A percentile compares a stretch with the other conserved stretches of the same genome.
These are phyloP conservation scores for Phlogophora meticulosa DNA, from an alignment of 2,888 invertebrate species.

Conservation along the genomic window DNA sequence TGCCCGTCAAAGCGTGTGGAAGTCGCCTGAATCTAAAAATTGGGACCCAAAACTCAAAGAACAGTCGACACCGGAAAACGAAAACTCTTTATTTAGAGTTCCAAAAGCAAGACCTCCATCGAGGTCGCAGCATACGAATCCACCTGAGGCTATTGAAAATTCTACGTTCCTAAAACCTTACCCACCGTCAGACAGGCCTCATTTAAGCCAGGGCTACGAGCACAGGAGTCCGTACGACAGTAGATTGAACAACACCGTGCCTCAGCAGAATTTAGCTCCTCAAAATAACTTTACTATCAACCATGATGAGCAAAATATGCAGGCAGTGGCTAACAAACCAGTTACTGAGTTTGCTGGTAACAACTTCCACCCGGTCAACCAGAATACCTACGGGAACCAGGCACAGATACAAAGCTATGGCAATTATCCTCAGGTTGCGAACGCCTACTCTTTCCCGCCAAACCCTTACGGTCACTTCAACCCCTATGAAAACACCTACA, in stretches of 20 bases:
- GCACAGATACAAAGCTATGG: slow-evolving; percentile 85
- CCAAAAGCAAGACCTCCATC: slow-evolving; percentile 93
- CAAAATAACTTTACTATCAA: slow-evolving; percentile 86
- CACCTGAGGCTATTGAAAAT: slow-evolving; percentile 87
- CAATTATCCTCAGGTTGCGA: slow-evolving; percentile 88
- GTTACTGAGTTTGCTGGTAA: slow-evolving; percentile 82
- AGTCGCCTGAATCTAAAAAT: slow-evolving; percentile 86
- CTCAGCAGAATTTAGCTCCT: slow-evolving; percentile 78
- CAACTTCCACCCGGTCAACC: slow-evolving; percentile 85
- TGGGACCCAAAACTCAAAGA: slow-evolving; percentile 88
- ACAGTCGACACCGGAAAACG: slow-evolving; percentile 79
- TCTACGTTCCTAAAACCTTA: slow-evolving; percentile 92
- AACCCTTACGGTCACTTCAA: slow-evolving; percentile 89
- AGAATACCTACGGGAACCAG: slow-evolving; percentile 84
- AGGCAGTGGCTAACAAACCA: slow-evolving; percentile 75
- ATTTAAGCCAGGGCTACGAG: slow-evolving; percentile 84
- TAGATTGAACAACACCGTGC: slow-evolving; percentile 72
- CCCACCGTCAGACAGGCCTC: slow-evolving; percentile 90
- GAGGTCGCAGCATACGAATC: slow-evolving; percentile 89
- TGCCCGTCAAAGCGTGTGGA: slow-evolving; percentile 85
- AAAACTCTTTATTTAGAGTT: slow-evolving; percentile 92
- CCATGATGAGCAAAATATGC: slow-evolving; percentile 84
- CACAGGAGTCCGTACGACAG: slow-evolving; percentile 86
- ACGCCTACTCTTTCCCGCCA: slow-evolving; percentile 85
- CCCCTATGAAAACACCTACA: slow-evolving; percentile 89